Evolutionary conservation across 2,113 vertebrate species (phyloP).

Genomic region (Lepus timidus): DNA sequence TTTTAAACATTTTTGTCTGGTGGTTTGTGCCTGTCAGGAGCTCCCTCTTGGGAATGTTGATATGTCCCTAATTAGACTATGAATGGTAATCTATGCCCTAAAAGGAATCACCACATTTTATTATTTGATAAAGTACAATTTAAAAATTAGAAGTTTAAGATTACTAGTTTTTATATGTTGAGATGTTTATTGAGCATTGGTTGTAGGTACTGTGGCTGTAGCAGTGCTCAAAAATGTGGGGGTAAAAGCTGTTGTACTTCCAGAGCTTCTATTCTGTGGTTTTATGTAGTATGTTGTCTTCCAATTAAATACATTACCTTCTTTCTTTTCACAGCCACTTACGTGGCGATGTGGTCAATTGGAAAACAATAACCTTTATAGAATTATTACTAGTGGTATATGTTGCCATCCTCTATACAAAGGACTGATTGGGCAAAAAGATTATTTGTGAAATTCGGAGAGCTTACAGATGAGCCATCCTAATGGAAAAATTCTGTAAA

Average conservation of each 20-base stretch:
- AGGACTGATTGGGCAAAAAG: not conserved
- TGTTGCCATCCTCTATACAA: not conserved
- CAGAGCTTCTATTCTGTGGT: not conserved
- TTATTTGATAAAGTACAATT: not conserved
- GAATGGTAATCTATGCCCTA: not conserved
- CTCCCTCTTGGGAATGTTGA: not conserved
- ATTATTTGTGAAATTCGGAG: constrained; percentile 41
- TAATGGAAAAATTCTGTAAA: constrained; percentile 30
- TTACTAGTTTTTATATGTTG: constrained; percentile 39
- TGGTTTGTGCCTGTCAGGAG: not conserved
- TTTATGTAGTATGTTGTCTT: not conserved
- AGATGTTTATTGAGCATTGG: not conserved
- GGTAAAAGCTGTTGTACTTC: not conserved
- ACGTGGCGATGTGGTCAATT: constrained; percentile 21
- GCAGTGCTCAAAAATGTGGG: not conserved
- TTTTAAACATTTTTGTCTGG: constrained; percentile 25
- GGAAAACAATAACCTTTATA: constrained; percentile 35
- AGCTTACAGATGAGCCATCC: not conserved
- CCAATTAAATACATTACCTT: constrained; percentile 47
- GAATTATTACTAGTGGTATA: not conserved
- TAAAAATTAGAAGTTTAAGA: constrained; percentile 54
- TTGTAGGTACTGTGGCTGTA: not conserved
- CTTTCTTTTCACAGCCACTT: not conserved
- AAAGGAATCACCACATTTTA: constrained; percentile 17
- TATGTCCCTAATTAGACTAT: constrained; percentile 15